Percentiles rank a stretch among this genome's conserved stretches.
Evolutionary conservation across 2,113 vertebrate genomes (phyloP).

Genomic region (Ornithorhynchus anatinus): DNA sequence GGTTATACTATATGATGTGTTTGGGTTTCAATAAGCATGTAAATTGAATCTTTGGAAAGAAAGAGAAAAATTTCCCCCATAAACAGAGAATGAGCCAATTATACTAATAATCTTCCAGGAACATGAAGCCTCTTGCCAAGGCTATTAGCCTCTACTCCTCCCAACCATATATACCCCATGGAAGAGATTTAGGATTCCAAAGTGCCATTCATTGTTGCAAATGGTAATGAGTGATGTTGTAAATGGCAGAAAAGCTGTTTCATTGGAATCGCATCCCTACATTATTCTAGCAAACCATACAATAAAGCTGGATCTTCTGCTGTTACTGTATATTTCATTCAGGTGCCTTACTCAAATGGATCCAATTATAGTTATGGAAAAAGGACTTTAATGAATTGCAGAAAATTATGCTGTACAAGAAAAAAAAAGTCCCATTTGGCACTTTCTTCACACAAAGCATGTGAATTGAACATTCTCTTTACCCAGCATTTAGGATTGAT

Average conservation of each 20-base stretch:
- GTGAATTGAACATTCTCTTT: neutral
- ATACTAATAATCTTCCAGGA: neutral
- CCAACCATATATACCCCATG: neutral
- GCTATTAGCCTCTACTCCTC: constrained; percentile 5
- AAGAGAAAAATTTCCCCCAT: constrained; percentile 23
- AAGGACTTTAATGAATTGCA: neutral
- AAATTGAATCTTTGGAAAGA: constrained; percentile 1
- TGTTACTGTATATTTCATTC: neutral
- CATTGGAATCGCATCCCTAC: neutral
- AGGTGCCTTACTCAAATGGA: constrained; percentile 15
- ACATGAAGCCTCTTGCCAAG: neutral
- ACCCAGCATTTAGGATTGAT: neutral
- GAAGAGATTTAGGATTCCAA: neutral
- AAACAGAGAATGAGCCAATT: neutral
- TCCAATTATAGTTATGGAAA: constrained; percentile 5
- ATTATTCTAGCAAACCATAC: neutral
- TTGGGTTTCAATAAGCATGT: constrained; percentile 28
- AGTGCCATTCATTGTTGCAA: neutral
- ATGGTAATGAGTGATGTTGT: neutral
- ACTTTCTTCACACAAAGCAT: neutral
- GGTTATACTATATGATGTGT: neutral
- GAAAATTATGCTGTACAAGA: neutral
- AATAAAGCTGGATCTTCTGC: neutral
- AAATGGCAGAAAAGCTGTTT: constrained; percentile 4
- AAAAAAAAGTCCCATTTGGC: neutral